Percentiles rank a stretch among this genome's conserved stretches.
These are phyloP conservation scores for Coccyzus lansbergi DNA, from an alignment of 2,797 vertebrate genomes.

Conservation along the genomic window DNA sequence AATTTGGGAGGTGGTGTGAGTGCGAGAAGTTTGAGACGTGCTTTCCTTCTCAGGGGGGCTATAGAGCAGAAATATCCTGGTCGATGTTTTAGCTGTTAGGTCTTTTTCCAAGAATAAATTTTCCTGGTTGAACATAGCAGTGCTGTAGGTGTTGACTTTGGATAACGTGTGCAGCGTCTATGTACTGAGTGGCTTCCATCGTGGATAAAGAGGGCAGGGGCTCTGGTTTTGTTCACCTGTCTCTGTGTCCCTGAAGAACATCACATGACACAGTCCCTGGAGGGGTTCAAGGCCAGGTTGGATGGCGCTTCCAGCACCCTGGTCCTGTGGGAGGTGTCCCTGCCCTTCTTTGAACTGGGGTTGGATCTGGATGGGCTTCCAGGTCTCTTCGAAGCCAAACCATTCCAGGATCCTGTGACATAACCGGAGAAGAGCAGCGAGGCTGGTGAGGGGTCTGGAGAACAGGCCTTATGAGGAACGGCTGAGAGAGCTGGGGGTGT, in stretches of 20 bases:
- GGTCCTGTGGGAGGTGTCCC: no score
- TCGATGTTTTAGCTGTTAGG: background rate
- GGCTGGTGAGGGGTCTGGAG: no score
- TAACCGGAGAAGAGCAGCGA: fast-evolving
- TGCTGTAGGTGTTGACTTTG: background rate
- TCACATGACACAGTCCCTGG: fast-evolving
- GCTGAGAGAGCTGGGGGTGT: no score
- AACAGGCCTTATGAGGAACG: no score
- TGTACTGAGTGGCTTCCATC: background rate
- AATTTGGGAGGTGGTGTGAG: background rate
- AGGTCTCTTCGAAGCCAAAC: no score
- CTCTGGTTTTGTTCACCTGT: background rate
- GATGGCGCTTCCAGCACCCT: no score
- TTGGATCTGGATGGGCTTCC: no score
- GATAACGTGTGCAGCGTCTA: fast-evolving
- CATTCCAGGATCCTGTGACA: no score
- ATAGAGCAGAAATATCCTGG: background rate
- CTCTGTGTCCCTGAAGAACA: background rate
- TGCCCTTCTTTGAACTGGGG: no score
- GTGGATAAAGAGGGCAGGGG: background rate
- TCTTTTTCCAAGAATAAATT: background rate
- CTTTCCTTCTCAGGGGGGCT: background rate
- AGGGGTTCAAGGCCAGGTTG: no score
- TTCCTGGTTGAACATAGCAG: background rate
- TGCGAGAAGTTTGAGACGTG: background rate